Evolutionary conservation across 2,888 invertebrate species (phyloP).

Genomic region (Operophtera brumata): DNA sequence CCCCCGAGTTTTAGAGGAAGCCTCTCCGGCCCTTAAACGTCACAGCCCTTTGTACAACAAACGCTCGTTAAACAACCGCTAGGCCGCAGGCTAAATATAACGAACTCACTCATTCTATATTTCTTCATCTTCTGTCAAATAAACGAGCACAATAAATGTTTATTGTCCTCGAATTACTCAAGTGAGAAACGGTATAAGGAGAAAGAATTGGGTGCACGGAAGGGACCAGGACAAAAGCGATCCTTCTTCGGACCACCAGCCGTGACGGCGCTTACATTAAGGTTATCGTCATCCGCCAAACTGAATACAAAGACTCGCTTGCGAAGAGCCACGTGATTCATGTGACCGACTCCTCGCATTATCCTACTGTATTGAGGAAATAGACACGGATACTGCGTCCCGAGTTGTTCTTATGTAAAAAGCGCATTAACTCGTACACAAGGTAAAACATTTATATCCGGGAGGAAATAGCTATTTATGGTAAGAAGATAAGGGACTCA

Average conservation of each 20-base stretch:
- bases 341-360: constrained; percentile 64
- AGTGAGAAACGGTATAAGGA: constrained; percentile 78
- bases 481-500: constrained; percentile 9
- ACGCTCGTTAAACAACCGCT: constrained; percentile 57
- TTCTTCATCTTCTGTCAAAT: constrained; percentile 77
- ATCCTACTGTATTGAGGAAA: constrained; percentile 64
- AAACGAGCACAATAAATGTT: constrained; percentile 78
- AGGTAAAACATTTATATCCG: constrained; percentile 29
- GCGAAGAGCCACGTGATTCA: constrained; percentile 71
- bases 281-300: constrained; percentile 79
- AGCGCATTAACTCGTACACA: constrained; percentile 34
- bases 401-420: constrained; percentile 40
- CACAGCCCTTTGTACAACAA: constrained; percentile 46
- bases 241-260: constrained; percentile 77
- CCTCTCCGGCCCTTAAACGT: constrained; percentile 36
- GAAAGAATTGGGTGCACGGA: constrained; percentile 74
- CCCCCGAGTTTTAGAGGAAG: constrained; percentile 42
- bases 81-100: constrained; percentile 55
- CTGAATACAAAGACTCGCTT: constrained; percentile 72
- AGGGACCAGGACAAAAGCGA: constrained; percentile 77
- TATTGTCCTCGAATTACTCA: constrained; percentile 79
- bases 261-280: constrained; percentile 80
- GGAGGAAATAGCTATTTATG: constrained; percentile 19
- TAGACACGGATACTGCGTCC: constrained; percentile 45
- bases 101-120: constrained; percentile 70